phyloP scores from a whole-genome alignment of 37 sponge, comb jelly and placozoan genomes.

The Beroe forskalii region DNA sequence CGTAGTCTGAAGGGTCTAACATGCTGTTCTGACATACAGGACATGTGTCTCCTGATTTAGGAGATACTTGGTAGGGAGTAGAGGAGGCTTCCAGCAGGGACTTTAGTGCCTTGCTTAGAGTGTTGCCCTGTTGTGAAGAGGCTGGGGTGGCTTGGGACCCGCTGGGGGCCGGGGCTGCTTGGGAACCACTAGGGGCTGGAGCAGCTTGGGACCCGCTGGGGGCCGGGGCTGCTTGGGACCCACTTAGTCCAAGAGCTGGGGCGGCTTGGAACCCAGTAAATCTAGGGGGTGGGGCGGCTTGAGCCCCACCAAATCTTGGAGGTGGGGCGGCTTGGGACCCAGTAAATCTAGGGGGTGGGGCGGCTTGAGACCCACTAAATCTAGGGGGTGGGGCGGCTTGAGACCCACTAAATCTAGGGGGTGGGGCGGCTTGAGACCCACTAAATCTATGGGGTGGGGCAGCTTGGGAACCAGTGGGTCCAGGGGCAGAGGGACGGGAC shows the following conservation, averaged over 20 bases:
- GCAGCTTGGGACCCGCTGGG: neutral
- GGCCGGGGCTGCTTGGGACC: neutral
- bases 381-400: neutral
- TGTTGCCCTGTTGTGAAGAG: neutral
- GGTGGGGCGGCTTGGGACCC: neutral
- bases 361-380: neutral
- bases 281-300: neutral
- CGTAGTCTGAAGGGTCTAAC: constrained; percentile 14
- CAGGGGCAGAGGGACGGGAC: neutral
- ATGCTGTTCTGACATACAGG: constrained; percentile 24
- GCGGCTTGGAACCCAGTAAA: neutral
- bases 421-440: too few species aligned
- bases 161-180: neutral
- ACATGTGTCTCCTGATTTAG: neutral
- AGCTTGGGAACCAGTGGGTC: neutral
- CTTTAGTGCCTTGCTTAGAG: neutral
- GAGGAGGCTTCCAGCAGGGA: neutral
- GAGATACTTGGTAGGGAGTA: neutral
- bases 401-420: neutral
- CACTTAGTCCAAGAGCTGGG: neutral
- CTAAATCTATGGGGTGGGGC: too few species aligned
- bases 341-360: neutral
- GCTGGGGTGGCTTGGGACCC: neutral
- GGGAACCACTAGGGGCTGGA: neutral
- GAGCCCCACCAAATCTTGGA: neutral